A percentile compares a stretch with the other conserved stretches of the same genome.
phyloP scores from a whole-genome alignment of 1,140 invertebrate genomes.

The Wiebesia pumilae region DNA sequence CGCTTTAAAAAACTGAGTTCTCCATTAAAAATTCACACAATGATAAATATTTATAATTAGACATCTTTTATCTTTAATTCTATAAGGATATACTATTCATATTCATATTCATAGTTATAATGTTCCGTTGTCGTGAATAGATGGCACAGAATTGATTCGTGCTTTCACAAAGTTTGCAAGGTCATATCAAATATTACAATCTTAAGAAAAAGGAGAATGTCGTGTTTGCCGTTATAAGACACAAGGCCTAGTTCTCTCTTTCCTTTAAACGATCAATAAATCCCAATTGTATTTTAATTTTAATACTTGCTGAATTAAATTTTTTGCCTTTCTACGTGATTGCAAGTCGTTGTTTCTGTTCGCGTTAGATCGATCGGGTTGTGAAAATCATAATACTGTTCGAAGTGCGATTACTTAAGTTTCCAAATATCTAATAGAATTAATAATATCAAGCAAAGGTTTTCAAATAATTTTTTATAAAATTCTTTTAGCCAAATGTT shows the following conservation, averaged over 20 bases:
- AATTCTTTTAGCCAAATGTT: not conserved
- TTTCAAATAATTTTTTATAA: not conserved
- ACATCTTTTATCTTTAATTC: not conserved
- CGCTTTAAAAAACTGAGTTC: not conserved
- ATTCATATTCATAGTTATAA: not conserved
- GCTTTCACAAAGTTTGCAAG: conserved; percentile 1
- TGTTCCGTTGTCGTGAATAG: conserved; percentile 21
- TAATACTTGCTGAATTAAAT: conserved; percentile 14
- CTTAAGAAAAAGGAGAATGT: not conserved
- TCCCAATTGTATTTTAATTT: not conserved
- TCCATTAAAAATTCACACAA: not conserved
- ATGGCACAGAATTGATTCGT: conserved; percentile 6
- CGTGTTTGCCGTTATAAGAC: not conserved
- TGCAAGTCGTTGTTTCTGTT: not conserved
- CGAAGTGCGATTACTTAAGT: not conserved
- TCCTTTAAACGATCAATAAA: conserved; percentile 31
- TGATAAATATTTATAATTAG: not conserved
- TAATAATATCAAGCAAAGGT: not conserved
- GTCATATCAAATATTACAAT: not conserved
- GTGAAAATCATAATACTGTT: not conserved
- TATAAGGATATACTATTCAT: not conserved
- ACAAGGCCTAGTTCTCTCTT: not conserved
- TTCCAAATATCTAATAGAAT: not conserved
- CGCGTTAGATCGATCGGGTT: conserved; percentile 38
- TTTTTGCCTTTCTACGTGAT: not conserved